Base-by-base conservation (phyloP, 2,888 invertebrate genomes). In the Mongoloraphidia duomilia region DNA sequence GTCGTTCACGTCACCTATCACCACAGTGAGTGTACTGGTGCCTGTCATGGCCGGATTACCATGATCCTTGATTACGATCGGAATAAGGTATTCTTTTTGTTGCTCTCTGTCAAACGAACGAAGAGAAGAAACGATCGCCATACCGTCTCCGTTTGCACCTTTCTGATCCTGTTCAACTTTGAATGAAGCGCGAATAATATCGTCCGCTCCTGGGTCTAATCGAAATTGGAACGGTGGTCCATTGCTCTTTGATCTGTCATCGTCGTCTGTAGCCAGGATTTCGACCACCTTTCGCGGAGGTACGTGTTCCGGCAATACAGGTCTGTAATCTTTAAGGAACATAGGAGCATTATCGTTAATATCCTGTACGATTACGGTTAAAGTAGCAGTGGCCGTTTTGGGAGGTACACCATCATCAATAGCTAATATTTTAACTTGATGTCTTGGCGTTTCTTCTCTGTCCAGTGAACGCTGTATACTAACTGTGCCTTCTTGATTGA, bases 1-100 rank as follows among this genome's bases (percentile, higher is more conserved):
- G 66, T 97, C 97, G 67, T 98, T 98, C 17, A 90, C 87, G 68
- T 98, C 97, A 17, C 96, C 96, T 59, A 98, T 96, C 45, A 95
- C 90, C 33, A 97, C 91, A 0, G 94, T 95, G 37, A 97, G 71
- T 0, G 94, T 95, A 62, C 92, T 92, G 9, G 95, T 95, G 54
- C 94, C 95, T 12, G 92, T 91, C 88, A 94, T 90, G 0, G 88
- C 84, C n/a, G 94, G 93, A 57, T 88, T 90, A 39, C 96, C 95
- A 59, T 91, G 89, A 72, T 98, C 98, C 68, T 90, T 93, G 63
- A 98, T 95, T 26, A 95, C 87, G 61, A 98, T 94, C 1, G 97
- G 97, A 61, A 98, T 90, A 58, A 92, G 78, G 65, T 94, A 94
- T 68, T 94, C 93, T 65, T 96, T 96, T 64, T 92, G 89, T 62